Conservation (phyloP, 2,797 vertebrate species). For the Mormyrus proboscirostris region DNA sequence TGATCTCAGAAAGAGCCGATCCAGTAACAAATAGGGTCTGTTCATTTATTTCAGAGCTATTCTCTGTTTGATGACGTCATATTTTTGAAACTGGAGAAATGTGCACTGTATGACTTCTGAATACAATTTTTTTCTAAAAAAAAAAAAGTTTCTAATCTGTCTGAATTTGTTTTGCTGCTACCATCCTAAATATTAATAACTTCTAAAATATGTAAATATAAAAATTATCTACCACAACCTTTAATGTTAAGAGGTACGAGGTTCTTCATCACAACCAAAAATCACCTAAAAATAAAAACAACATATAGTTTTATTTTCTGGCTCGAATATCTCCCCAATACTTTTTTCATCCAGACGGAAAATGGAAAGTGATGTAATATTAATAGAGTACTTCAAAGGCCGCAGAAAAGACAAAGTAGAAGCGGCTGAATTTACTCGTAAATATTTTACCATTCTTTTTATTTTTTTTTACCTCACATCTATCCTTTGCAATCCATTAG, state of each 20-base stretch:
- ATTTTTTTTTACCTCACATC: not conserved
- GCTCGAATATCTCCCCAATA: not conserved
- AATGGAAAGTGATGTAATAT: slow-evolving; percentile 26
- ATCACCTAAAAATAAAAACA: slow-evolving; percentile 7
- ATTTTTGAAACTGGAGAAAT: not conserved
- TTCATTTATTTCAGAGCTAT: not conserved
- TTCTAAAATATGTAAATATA: not conserved
- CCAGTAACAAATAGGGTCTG: not conserved
- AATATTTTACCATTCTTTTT: slow-evolving; percentile 27
- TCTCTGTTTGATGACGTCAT: not conserved
- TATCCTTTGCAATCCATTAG: slow-evolving; percentile 14
- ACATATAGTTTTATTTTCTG: not conserved
- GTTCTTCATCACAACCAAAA: not conserved
- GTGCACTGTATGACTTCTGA: not conserved
- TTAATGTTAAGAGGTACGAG: not conserved
- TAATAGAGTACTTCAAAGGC: slow-evolving; percentile 22
- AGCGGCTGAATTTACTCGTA: slow-evolving; percentile 30
- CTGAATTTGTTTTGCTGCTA: not conserved
- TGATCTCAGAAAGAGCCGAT: not conserved
- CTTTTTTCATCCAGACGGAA: not conserved
- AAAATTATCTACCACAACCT: not conserved
- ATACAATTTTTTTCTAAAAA: not conserved
- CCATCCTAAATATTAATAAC: not conserved
- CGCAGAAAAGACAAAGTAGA: slow-evolving; percentile 23
- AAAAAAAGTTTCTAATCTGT: not conserved